Percentiles rank a stretch among this genome's conserved stretches.
These are phyloP conservation scores for Octodonta nipae DNA, from an alignment of 2,888 invertebrate species.

Conservation along the genomic window DNA sequence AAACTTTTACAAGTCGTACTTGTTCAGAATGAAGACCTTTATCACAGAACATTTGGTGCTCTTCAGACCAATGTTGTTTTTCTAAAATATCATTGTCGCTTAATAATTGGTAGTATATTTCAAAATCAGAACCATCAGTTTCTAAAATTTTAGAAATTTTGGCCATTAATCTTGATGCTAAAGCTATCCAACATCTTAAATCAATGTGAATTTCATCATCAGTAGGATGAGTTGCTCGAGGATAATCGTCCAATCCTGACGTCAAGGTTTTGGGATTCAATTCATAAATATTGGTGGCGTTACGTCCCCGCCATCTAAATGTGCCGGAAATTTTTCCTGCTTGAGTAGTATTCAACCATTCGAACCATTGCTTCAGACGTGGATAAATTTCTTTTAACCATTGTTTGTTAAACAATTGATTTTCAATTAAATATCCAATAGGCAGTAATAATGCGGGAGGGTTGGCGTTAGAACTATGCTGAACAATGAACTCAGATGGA, in stretches of 20 bases:
- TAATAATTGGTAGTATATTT: constrained; percentile 56
- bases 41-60: constrained; percentile 71
- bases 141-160: constrained; percentile 53
- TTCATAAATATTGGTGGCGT: constrained; percentile 59
- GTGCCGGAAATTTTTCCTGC: constrained; percentile 62
- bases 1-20: too few species aligned
- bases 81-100: constrained; percentile 67
- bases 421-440: too few species aligned
- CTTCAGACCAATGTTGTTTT: constrained; percentile 74
- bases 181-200: constrained; percentile 91
- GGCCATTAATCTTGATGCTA: constrained; percentile 71
- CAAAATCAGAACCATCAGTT: constrained; percentile 51
- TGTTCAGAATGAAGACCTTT: too few species aligned
- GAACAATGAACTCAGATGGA: constrained; percentile 90
- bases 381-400: too few species aligned
- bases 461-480: constrained; percentile 87
- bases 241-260: constrained; percentile 94
- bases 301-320: constrained; percentile 89
- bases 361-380: constrained; percentile 78
- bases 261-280: constrained; percentile 94
- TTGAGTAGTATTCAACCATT: constrained; percentile 91
- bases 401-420: too few species aligned
- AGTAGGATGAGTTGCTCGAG: constrained; percentile 90
- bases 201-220: constrained; percentile 85
- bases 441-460: constrained; percentile 92